phyloP scores from a whole-genome alignment of 2,113 vertebrate genomes.

The Microtus ochrogaster region DNA sequence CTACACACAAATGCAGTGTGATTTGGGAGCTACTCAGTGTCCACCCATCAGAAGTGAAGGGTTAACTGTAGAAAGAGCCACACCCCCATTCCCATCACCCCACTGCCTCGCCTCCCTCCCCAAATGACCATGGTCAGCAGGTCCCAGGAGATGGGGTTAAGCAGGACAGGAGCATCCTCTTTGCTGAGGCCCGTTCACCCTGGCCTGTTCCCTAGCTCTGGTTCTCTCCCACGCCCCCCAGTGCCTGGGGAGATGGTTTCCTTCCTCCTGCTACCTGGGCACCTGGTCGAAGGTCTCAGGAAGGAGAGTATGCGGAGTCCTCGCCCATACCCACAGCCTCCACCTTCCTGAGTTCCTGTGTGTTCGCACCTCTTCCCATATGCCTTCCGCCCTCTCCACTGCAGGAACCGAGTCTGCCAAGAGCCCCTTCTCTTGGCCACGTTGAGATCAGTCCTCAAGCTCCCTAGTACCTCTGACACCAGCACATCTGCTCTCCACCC shows the following conservation, averaged over 20 bases:
- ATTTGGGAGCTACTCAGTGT: not conserved
- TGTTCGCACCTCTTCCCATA: constrained; percentile 69
- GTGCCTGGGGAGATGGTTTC: not conserved
- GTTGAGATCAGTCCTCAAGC: constrained; percentile 64
- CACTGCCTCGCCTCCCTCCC: not conserved
- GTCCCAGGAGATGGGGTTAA: not conserved
- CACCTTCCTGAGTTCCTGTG: constrained; percentile 67
- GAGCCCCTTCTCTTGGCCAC: constrained; percentile 70
- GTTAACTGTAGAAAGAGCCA: not conserved
- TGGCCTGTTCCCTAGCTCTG: not conserved
- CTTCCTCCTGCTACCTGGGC: not conserved
- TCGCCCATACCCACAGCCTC: constrained; percentile 61
- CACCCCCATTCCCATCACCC: not conserved
- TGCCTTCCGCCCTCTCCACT: constrained; percentile 67
- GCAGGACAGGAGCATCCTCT: not conserved
- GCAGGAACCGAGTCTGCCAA: constrained; percentile 73
- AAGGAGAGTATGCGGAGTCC: constrained; percentile 27
- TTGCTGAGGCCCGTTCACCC: not conserved
- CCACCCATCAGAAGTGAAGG: not conserved
- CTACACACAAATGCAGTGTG: not conserved
- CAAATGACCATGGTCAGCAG: not conserved
- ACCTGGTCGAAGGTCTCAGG: constrained; percentile 22
- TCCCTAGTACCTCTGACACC: constrained; percentile 60
- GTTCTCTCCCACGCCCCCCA: not conserved
- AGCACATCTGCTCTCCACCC: not conserved